phyloP scores from a whole-genome alignment of 2,888 invertebrate species.

The Belgica antarctica region DNA sequence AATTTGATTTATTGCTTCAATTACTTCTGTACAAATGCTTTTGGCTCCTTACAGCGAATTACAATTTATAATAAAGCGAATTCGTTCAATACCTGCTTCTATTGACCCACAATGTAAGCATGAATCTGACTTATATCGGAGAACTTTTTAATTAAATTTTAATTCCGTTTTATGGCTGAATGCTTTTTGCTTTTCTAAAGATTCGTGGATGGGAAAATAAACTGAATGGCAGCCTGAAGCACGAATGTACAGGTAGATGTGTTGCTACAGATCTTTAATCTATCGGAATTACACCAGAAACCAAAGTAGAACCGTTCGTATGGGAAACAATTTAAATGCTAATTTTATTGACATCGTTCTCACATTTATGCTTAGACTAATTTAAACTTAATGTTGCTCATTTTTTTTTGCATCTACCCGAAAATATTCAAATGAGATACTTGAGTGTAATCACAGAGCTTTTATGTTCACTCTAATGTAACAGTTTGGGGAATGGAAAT shows the following conservation, averaged over 20 bases:
- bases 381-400: conserved; percentile 6
- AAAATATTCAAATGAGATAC: conserved; percentile 9
- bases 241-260: background rate
- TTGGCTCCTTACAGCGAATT: conserved; percentile 1
- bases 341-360: conserved; percentile 21
- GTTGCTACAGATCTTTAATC: no score
- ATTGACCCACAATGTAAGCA: background rate
- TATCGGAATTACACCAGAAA: no score
- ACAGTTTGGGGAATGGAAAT: conserved; percentile 1
- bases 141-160: conserved; percentile 23
- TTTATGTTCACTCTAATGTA: conserved; percentile 24
- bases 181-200: background rate
- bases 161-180: conserved; percentile 2
- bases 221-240: background rate
- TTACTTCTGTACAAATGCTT: background rate
- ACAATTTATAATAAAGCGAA: no score
- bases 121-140: background rate
- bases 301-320: background rate
- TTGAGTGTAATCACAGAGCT: conserved; percentile 2
- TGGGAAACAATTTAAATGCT: conserved; percentile 19
- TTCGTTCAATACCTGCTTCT: no score
- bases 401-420: background rate
- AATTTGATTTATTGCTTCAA: conserved; percentile 29
- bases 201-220: conserved; percentile 8
- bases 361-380: conserved; percentile 13